These are phyloP conservation scores for Epicampocera succincta DNA, from an alignment of 2,888 invertebrate genomes.

Conservation along the genomic window DNA sequence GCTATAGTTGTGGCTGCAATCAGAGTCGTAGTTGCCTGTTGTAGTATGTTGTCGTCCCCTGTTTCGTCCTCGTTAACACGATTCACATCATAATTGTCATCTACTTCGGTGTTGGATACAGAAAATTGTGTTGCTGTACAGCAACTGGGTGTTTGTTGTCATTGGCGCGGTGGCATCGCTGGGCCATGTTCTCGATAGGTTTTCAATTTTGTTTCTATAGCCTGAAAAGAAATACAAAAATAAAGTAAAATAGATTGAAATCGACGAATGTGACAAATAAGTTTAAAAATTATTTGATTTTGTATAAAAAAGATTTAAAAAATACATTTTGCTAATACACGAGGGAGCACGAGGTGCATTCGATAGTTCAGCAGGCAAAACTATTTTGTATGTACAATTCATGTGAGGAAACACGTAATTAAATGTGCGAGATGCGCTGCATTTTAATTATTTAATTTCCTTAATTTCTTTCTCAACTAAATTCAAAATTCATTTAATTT, in stretches of 20 bases:
- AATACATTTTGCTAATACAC: too few relatives aligned
- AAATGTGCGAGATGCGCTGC: too few relatives aligned
- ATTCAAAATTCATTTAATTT: too few relatives aligned
- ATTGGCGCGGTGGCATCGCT: constrained; percentile 79
- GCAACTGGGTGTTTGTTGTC: constrained; percentile 77
- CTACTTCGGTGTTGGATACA: constrained; percentile 59
- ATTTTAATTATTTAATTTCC: too few relatives aligned
- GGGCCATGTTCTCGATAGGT: constrained; percentile 80
- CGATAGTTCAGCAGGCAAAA: too few relatives aligned
- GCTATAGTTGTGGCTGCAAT: constrained; percentile 69
- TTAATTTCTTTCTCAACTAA: too few relatives aligned
- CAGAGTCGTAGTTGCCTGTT: constrained; percentile 66
- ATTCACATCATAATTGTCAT: constrained; percentile 62
- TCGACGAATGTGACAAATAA: background rate
- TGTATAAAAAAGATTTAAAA: too few relatives aligned
- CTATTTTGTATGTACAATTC: too few relatives aligned
- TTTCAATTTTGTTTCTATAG: constrained; percentile 82
- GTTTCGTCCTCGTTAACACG: constrained; percentile 41
- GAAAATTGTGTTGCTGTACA: constrained; percentile 71
- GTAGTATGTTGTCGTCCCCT: constrained; percentile 59
- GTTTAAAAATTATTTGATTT: background rate
- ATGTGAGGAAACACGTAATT: too few relatives aligned
- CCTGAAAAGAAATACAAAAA: constrained; percentile 73
- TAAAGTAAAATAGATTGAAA: background rate
- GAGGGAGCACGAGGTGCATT: too few relatives aligned